Evolutionary conservation across 2,797 vertebrate genomes (phyloP).

Genomic region (Halcyon chelicuti): DNA sequence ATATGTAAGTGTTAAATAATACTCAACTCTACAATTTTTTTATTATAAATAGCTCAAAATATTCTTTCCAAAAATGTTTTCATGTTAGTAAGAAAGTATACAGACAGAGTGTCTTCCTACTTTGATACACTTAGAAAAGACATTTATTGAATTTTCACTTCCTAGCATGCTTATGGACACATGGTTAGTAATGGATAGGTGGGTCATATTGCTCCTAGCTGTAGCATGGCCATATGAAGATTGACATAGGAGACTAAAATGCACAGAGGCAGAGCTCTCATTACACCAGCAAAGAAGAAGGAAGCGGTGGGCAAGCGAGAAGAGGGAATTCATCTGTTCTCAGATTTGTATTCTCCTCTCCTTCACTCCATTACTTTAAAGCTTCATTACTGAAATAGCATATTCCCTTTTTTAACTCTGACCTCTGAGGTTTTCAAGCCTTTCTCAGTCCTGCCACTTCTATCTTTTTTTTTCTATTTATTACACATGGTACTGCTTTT

Average conservation of each 20-base stretch:
- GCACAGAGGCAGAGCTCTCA: not conserved
- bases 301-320: not conserved
- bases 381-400: not conserved
- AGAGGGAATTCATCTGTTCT: not conserved
- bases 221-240: not conserved
- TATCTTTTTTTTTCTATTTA: not conserved
- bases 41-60: not conserved
- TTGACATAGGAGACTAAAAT: not conserved
- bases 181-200: not conserved
- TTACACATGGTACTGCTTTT: not conserved
- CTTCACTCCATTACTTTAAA: not conserved
- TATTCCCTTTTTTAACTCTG: not conserved
- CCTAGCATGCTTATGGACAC: not conserved
- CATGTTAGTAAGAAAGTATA: not conserved
- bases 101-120: not conserved
- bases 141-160: not conserved
- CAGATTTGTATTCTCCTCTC: not conserved
- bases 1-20: not conserved
- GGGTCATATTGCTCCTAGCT: not conserved
- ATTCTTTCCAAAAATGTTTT: not conserved
- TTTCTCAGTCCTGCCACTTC: not conserved
- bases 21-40: not conserved
- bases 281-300: not conserved
- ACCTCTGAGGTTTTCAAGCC: not conserved
- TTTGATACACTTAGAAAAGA: not conserved